Conservation (phyloP, 2,797 vertebrate species). For the Margarornis squamiger region DNA sequence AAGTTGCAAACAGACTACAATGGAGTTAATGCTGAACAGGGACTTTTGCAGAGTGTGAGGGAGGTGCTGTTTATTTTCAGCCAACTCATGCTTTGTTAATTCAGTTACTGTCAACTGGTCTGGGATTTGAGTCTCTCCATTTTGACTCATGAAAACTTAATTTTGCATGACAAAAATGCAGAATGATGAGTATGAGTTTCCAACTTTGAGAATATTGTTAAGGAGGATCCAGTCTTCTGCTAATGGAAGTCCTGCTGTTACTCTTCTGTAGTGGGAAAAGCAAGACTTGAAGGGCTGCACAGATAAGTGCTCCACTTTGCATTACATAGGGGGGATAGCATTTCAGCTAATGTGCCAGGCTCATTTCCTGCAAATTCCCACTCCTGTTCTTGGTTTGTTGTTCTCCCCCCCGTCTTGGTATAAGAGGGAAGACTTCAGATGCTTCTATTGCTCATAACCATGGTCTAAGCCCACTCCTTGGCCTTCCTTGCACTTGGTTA, state of each 20-base stretch:
- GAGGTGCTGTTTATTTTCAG: neutral
- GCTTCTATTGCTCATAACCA: neutral
- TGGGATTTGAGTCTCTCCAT: neutral
- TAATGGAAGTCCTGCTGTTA: slow-evolving; percentile 38
- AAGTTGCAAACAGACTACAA: neutral
- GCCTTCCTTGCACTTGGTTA: neutral
- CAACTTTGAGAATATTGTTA: neutral
- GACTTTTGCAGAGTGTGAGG: neutral
- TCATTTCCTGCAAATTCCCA: neutral
- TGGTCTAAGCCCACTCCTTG: neutral
- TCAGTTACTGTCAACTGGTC: neutral
- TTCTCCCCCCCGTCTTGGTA: neutral
- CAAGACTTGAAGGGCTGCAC: neutral
- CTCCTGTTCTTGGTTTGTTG: neutral
- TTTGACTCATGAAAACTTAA: slow-evolving; percentile 29
- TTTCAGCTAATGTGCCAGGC: neutral
- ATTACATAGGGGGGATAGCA: neutral
- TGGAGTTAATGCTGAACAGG: neutral
- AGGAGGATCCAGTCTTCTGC: neutral
- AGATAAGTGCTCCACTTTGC: neutral
- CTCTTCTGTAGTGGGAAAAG: neutral
- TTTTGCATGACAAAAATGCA: slow-evolving; percentile 7
- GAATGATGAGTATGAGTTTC: neutral
- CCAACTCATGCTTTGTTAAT: slow-evolving; percentile 7
- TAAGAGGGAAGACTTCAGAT: neutral